Evolutionary conservation across 2,888 invertebrate species (phyloP).

Genomic region (Lypha dubia): DNA sequence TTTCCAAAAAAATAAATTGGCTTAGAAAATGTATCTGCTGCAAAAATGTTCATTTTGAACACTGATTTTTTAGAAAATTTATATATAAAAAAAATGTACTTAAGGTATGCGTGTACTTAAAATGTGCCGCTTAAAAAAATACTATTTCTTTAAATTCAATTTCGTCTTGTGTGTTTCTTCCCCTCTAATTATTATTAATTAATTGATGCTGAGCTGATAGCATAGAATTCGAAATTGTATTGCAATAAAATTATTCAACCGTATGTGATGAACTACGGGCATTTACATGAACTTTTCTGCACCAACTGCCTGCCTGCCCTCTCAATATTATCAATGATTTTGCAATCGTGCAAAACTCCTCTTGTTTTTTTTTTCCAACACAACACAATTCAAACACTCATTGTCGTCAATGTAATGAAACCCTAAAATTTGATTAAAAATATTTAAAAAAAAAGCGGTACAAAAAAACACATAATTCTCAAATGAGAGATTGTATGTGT

Average conservation of each 20-base stretch:
- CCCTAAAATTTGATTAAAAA: conserved; percentile 57
- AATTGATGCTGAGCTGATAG: conserved; percentile 54
- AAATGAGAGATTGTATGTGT: not conserved
- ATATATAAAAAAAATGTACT: not conserved
- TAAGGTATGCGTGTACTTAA: not conserved
- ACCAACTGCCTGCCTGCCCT: conserved; percentile 53
- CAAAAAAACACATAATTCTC: not conserved
- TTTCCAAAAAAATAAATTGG: no score
- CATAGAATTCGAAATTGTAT: conserved; percentile 9
- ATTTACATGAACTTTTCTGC: conserved; percentile 51
- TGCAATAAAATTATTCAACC: conserved; percentile 65
- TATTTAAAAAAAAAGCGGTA: not conserved
- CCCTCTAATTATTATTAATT: conserved; percentile 66
- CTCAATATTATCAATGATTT: conserved; percentile 65
- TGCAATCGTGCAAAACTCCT: conserved; percentile 47
- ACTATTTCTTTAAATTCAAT: no score
- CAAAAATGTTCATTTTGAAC: no score
- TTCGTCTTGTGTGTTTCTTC: not conserved
- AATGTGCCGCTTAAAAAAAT: no score
- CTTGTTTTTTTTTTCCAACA: not conserved
- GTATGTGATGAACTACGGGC: conserved; percentile 54
- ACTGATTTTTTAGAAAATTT: no score
- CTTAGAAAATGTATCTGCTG: not conserved
- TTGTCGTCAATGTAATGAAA: conserved; percentile 35
- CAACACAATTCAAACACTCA: conserved; percentile 13